These are phyloP conservation scores for Oedothorax gibbosus DNA, from an alignment of 1,140 invertebrate species.

Conservation along the genomic window DNA sequence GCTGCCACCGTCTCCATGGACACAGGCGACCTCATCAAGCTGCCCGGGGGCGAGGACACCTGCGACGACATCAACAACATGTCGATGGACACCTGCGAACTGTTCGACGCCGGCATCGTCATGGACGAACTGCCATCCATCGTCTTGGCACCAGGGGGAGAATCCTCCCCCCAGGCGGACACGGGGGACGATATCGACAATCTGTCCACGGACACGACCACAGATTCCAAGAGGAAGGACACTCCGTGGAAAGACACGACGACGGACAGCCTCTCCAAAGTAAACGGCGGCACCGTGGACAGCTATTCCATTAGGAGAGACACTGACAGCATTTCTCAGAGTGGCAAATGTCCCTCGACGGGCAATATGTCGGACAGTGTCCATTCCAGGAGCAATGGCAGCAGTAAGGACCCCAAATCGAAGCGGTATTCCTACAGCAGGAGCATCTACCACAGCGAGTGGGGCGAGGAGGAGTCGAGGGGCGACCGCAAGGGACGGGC, in stretches of 20 bases:
- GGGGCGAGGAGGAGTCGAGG: conserved; percentile 46
- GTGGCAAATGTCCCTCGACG: not conserved
- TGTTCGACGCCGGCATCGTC: conserved; percentile 28
- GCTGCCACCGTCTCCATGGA: conserved; percentile 52
- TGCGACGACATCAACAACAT: conserved; percentile 57
- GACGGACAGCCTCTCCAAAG: not conserved
- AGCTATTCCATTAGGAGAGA: not conserved
- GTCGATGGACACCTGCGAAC: conserved; percentile 50
- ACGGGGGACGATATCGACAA: conserved; percentile 51
- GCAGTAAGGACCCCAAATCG: conserved; percentile 22
- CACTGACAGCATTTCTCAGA: too few relatives aligned
- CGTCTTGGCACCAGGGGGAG: not conserved
- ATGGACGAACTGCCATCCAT: not conserved
- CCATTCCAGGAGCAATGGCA: not conserved
- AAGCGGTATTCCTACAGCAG: conserved; percentile 52
- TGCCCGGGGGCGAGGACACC: conserved; percentile 46
- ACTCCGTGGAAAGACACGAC: conserved; percentile 6
- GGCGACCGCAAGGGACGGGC: conserved; percentile 23
- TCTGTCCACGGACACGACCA: conserved; percentile 44
- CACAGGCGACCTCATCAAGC: conserved; percentile 28
- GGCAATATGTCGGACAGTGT: not conserved
- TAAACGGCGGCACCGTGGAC: not conserved
- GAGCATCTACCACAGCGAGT: conserved; percentile 55
- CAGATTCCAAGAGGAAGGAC: conserved; percentile 23
- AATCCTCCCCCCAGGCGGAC: conserved; percentile 39